phyloP scores from a whole-genome alignment of 1,140 invertebrate species.

The Parasteatoda tepidariorum region DNA sequence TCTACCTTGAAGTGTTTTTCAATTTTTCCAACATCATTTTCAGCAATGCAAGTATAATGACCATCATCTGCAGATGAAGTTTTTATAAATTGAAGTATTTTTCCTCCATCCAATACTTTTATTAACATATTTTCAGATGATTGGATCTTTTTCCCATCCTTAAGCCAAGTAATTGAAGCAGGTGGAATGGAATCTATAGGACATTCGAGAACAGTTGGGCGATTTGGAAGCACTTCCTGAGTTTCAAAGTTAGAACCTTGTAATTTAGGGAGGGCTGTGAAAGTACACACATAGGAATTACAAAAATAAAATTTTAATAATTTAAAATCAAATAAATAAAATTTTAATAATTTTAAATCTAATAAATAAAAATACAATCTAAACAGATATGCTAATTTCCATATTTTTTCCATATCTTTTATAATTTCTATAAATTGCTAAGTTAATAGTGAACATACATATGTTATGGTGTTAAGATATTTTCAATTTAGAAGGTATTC shows the following conservation, averaged over 20 bases:
- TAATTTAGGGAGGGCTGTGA: constrained; percentile 64
- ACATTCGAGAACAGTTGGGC: constrained; percentile 69
- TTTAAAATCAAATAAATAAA: neutral
- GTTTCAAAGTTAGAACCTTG: constrained; percentile 63
- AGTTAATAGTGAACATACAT: no score
- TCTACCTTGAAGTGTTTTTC: constrained; percentile 69
- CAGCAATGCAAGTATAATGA: constrained; percentile 85
- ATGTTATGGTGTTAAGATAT: no score
- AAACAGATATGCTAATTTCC: neutral
- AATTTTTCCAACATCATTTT: constrained; percentile 83
- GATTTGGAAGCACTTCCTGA: constrained; percentile 68
- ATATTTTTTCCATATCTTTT: no score
- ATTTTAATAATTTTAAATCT: neutral
- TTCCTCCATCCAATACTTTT: constrained; percentile 29
- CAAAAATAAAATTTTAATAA: neutral
- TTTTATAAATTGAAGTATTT: constrained; percentile 34
- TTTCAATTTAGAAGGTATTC: no score
- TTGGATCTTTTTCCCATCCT: constrained; percentile 63
- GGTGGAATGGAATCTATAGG: constrained; percentile 70
- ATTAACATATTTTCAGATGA: constrained; percentile 16
- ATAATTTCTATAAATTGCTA: no score
- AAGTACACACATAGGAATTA: neutral
- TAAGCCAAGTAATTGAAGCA: constrained; percentile 69
- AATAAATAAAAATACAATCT: no score
- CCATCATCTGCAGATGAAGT: constrained; percentile 77